phyloP scores from a whole-genome alignment of 2,888 invertebrate genomes.

The Masnerella sp. region DNA sequence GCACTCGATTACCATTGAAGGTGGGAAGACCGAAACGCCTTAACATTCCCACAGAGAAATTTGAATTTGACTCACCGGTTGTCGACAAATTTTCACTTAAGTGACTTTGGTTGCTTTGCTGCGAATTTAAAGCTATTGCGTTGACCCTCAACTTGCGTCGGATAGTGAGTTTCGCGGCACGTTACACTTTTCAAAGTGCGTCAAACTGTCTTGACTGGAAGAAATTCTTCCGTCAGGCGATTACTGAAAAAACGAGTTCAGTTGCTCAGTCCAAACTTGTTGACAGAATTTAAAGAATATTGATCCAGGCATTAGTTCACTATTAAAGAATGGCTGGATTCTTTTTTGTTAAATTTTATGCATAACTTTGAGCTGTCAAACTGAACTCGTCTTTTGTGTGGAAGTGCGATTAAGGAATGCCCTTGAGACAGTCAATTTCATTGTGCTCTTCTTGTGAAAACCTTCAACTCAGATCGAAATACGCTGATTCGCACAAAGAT shows the following conservation, averaged over 20 bases:
- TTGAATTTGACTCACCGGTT: neutral
- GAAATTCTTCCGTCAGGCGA: too few species aligned
- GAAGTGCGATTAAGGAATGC: too few species aligned
- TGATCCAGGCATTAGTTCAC: too few species aligned
- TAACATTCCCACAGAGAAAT: slow-evolving; percentile 2
- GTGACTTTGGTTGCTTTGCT: neutral
- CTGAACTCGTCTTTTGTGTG: too few species aligned
- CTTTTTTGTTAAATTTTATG: too few species aligned
- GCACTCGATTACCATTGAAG: slow-evolving; percentile 7
- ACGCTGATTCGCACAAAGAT: neutral
- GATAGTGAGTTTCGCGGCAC: neutral
- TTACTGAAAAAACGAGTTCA: too few species aligned
- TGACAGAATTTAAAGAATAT: too few species aligned
- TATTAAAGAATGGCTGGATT: too few species aligned
- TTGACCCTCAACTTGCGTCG: neutral
- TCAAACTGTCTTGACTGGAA: slow-evolving; percentile 5
- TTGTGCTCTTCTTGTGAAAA: neutral
- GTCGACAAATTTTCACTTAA: neutral
- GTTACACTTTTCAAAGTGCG: neutral
- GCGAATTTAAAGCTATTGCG: too few species aligned
- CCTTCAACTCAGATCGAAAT: neutral
- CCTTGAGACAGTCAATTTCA: neutral
- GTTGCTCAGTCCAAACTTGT: too few species aligned
- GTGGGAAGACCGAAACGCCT: neutral
- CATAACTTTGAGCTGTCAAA: too few species aligned